Percentiles rank a stretch among this genome's conserved stretches.
These are phyloP conservation scores for Mungos mungo DNA, from an alignment of 2,113 vertebrate species.

Conservation along the genomic window DNA sequence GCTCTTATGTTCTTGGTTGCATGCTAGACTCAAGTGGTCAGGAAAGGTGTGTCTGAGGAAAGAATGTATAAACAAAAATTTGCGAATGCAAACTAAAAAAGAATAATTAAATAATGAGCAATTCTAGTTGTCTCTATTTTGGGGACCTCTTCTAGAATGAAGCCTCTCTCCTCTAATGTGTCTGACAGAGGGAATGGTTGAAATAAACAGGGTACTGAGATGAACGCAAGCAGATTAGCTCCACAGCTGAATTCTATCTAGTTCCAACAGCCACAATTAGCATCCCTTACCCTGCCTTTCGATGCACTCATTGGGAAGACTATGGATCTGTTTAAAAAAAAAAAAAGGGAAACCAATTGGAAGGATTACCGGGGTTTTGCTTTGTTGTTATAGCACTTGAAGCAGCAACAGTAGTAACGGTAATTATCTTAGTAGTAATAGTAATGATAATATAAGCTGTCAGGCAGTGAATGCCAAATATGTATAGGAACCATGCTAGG, in stretches of 20 bases:
- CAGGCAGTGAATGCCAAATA: not conserved
- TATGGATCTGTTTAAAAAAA: not conserved
- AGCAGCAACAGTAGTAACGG: not conserved
- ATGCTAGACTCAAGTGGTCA: not conserved
- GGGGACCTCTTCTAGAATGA: not conserved
- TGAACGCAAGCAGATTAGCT: not conserved
- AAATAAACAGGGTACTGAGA: not conserved
- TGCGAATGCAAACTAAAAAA: conserved; percentile 2
- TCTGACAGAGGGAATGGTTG: not conserved
- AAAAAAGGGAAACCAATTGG: not conserved
- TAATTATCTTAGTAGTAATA: not conserved
- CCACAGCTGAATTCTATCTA: not conserved
- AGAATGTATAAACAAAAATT: not conserved
- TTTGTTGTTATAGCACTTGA: conserved; percentile 29
- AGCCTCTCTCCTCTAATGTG: not conserved
- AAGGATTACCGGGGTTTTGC: not conserved
- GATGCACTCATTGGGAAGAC: not conserved
- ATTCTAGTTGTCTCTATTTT: conserved; percentile 14
- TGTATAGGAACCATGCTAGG: not conserved
- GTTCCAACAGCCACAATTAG: not conserved
- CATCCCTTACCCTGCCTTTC: not conserved
- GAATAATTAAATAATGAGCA: not conserved
- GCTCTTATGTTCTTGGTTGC: not conserved
- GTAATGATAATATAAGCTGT: not conserved
- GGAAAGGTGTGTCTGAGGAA: conserved; percentile 24